Conservation (phyloP, 2,888 invertebrate species). For the Melanargia galathea region DNA sequence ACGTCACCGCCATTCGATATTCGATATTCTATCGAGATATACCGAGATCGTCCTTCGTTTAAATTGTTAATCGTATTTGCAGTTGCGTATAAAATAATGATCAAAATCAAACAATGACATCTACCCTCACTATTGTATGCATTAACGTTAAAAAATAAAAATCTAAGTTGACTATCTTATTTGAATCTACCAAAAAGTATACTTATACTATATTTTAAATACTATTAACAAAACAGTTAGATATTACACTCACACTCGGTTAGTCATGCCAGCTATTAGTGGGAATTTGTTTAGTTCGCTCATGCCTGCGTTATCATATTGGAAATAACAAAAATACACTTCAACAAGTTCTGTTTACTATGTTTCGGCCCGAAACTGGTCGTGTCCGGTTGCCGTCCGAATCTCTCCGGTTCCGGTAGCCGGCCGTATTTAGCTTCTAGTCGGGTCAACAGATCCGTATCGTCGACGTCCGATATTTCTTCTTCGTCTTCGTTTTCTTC, state of each 20-base stretch:
- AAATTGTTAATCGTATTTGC: too few relatives aligned
- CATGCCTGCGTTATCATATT: slow-evolving; percentile 47
- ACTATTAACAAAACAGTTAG: slow-evolving; percentile 33
- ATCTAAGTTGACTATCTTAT: too few relatives aligned
- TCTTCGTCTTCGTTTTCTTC: slow-evolving; percentile 77
- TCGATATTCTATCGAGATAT: too few relatives aligned
- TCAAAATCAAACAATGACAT: too few relatives aligned
- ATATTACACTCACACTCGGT: slow-evolving; percentile 65
- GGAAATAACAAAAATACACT: slow-evolving; percentile 41
- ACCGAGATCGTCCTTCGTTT: too few relatives aligned
- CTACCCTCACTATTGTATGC: too few relatives aligned
- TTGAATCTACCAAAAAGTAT: too few relatives aligned
- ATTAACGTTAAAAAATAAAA: too few relatives aligned
- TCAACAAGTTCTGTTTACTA: slow-evolving; percentile 67
- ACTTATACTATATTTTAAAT: background rate
- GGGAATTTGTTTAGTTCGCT: slow-evolving; percentile 56
- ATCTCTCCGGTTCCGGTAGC: slow-evolving; percentile 79
- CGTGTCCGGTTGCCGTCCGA: slow-evolving; percentile 75
- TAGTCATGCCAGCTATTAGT: slow-evolving; percentile 61
- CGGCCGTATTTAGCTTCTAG: slow-evolving; percentile 89
- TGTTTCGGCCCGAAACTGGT: slow-evolving; percentile 68
- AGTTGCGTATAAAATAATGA: too few relatives aligned
- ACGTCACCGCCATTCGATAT: too few relatives aligned
- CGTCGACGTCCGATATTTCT: slow-evolving; percentile 85
- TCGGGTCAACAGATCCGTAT: slow-evolving; percentile 85